These are phyloP conservation scores for Phanerotoma sp. DNA, from an alignment of 2,888 invertebrate genomes.

Conservation along the genomic window DNA sequence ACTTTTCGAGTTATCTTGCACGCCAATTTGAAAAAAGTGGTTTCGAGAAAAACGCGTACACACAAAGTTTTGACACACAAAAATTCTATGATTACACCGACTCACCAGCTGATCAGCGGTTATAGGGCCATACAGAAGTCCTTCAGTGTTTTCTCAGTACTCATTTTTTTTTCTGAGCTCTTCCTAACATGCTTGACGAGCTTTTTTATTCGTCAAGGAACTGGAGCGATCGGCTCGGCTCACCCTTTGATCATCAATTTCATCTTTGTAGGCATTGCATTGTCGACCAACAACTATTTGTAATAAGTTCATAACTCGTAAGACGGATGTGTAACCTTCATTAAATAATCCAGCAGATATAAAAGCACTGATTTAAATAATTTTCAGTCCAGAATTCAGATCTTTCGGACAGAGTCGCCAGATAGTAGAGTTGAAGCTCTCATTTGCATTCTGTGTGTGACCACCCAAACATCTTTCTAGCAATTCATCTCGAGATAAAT, in stretches of 20 bases:
- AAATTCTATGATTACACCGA: too few species aligned
- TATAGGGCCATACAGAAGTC: too few species aligned
- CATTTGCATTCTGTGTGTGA: too few species aligned
- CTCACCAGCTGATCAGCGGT: too few species aligned
- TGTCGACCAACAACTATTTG: slow-evolving; percentile 4
- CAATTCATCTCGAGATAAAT: slow-evolving; percentile 20
- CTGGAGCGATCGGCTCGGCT: neutral
- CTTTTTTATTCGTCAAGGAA: slow-evolving; percentile 7
- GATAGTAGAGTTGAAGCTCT: too few species aligned
- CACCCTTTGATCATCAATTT: slow-evolving; percentile 7
- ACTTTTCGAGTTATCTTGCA: neutral
- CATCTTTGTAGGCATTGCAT: neutral
- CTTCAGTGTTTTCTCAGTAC: too few species aligned
- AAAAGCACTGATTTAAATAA: neutral
- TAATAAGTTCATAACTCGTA: slow-evolving; percentile 7
- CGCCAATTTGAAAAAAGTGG: slow-evolving; percentile 6
- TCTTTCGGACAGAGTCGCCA: too few species aligned
- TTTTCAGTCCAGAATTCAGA: neutral
- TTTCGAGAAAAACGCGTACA: slow-evolving; percentile 14
- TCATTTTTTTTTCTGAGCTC: too few species aligned
- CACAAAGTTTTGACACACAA: too few species aligned
- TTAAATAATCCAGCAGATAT: slow-evolving; percentile 1
- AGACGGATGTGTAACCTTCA: neutral
- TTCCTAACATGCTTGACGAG: too few species aligned
- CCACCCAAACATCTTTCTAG: slow-evolving; percentile 25